A percentile compares a stretch with the other conserved stretches of the same genome.
Evolutionary conservation across 2,888 invertebrate genomes (phyloP).

Genomic region (Himalopsyche anomala): DNA sequence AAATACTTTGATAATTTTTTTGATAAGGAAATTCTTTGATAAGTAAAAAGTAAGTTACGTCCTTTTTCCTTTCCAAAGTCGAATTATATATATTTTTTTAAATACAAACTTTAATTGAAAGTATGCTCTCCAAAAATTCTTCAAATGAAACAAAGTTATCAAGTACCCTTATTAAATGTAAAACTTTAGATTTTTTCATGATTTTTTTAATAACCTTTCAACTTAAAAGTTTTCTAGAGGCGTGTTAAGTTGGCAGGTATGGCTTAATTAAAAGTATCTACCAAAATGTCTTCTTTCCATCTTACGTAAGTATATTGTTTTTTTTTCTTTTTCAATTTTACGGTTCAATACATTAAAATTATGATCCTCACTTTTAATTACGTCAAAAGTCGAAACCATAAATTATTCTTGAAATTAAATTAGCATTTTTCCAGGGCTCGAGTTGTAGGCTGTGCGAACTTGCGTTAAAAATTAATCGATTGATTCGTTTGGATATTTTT

Average conservation of each 20-base stretch:
- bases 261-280: neutral
- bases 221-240: neutral
- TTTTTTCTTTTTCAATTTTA: neutral
- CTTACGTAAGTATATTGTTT: neutral
- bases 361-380: neutral
- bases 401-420: neutral
- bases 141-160: neutral
- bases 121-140: neutral
- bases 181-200: neutral
- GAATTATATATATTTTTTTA: no score
- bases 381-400: neutral
- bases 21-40: no score
- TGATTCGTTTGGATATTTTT: no score
- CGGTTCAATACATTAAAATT: neutral
- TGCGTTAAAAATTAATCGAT: no score
- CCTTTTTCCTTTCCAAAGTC: no score
- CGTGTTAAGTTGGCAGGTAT: neutral
- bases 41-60: no score
- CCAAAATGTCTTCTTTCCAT: neutral
- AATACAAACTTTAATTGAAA: no score
- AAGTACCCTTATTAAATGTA: neutral
- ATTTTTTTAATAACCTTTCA: neutral
- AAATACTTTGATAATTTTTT: no score
- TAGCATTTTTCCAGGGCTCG: no score
- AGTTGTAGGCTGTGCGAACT: no score